These are phyloP conservation scores for Hypomecis atomaria DNA, from an alignment of 2,888 invertebrate genomes.

Conservation along the genomic window DNA sequence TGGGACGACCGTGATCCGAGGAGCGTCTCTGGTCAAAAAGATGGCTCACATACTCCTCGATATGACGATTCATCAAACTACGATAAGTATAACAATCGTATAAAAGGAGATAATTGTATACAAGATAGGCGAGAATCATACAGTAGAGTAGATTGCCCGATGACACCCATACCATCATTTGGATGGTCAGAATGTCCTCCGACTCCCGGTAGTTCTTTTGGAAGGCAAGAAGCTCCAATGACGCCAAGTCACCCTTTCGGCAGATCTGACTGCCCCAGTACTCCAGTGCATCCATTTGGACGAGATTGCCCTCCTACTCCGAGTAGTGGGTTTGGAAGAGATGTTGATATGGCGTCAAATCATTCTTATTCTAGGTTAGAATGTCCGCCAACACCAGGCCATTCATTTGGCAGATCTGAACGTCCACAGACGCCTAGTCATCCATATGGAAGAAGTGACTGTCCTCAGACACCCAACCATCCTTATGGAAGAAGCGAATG, in stretches of 20 bases:
- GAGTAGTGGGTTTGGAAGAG: slow-evolving; percentile 54
- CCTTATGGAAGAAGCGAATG: slow-evolving; percentile 48
- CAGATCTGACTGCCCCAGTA: slow-evolving; percentile 55
- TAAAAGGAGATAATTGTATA: slow-evolving; percentile 48
- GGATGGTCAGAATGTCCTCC: slow-evolving; percentile 55
- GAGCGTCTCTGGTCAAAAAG: slow-evolving; percentile 34
- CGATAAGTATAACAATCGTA: slow-evolving; percentile 40
- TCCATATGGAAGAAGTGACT: slow-evolving; percentile 46
- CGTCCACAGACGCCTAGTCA: slow-evolving; percentile 44
- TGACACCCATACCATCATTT: slow-evolving; percentile 54
- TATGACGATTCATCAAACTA: slow-evolving; percentile 37
- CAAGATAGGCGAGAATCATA: slow-evolving; percentile 49
- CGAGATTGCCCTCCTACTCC: slow-evolving; percentile 53
- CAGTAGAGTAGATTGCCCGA: slow-evolving; percentile 49
- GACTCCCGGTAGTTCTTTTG: slow-evolving; percentile 58
- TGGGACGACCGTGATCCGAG: slow-evolving; percentile 45
- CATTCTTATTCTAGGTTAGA: slow-evolving; percentile 60
- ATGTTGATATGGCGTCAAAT: slow-evolving; percentile 55
- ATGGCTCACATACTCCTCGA: slow-evolving; percentile 16
- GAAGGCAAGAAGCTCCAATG: slow-evolving; percentile 54
- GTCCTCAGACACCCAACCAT: slow-evolving; percentile 42
- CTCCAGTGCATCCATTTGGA: slow-evolving; percentile 58
- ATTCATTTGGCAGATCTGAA: slow-evolving; percentile 57
- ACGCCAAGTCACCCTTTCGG: slow-evolving; percentile 62
- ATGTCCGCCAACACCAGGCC: slow-evolving; percentile 59